Conservation (phyloP, 2,113 vertebrate genomes). For the Herpailurus yagouaroundi region DNA sequence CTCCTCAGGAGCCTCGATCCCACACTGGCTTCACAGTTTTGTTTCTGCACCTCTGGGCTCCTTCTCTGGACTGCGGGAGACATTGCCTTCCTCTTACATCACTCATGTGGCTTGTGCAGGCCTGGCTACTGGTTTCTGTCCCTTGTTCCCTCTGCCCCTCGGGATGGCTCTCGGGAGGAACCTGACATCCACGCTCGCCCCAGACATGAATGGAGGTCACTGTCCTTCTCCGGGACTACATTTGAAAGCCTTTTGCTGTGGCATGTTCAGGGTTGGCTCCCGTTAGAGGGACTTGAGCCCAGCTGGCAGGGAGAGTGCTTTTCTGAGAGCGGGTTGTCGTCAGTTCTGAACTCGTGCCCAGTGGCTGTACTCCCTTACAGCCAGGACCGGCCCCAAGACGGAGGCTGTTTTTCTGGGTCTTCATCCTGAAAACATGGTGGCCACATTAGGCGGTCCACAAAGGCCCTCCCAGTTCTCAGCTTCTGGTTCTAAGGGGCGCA, state of each 20-base stretch:
- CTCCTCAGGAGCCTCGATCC: background rate
- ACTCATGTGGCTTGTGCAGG: background rate
- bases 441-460: background rate
- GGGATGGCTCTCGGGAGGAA: background rate
- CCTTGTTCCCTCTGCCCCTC: background rate
- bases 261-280: background rate
- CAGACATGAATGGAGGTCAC: background rate
- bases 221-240: background rate
- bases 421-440: background rate
- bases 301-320: background rate
- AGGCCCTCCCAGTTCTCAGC: background rate
- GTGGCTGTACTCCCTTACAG: background rate
- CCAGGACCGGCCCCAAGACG: background rate
- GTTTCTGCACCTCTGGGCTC: background rate
- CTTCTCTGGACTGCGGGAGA: background rate
- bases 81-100: accelerated
- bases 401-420: background rate
- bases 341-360: background rate
- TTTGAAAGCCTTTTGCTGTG: background rate
- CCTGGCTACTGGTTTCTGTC: background rate
- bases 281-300: background rate
- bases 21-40: background rate
- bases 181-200: background rate
- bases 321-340: background rate
- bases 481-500: background rate